Conservation (phyloP, 1,140 invertebrate species). For the Drosophila watanabei region DNA sequence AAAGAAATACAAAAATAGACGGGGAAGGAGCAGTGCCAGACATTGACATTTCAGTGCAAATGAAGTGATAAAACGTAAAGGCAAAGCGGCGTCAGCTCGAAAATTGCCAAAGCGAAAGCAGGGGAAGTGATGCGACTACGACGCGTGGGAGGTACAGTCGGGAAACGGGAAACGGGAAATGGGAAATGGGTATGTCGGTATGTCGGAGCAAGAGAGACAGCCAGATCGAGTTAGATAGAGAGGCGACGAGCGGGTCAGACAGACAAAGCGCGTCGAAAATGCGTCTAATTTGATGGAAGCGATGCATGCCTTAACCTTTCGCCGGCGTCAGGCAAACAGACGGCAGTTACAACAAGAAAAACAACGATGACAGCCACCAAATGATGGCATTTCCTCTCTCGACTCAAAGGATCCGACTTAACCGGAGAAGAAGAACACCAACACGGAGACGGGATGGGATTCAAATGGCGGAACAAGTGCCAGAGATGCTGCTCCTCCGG, state of each 20-base stretch:
- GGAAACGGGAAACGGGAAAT: conserved; percentile 14
- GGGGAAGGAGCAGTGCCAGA: conserved; percentile 40
- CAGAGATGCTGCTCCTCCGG: conserved; percentile 40
- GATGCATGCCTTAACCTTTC: conserved; percentile 51
- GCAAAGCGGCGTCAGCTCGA: conserved; percentile 59
- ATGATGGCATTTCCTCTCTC: conserved; percentile 51
- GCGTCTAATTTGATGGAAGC: conserved; percentile 70
- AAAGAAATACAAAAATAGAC: conserved; percentile 13
- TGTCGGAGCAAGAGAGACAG: conserved; percentile 17
- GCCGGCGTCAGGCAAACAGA: conserved; percentile 48
- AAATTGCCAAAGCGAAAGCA: conserved; percentile 50
- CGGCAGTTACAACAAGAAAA: conserved; percentile 40
- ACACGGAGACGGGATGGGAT: conserved; percentile 21
- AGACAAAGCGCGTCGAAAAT: conserved; percentile 64
- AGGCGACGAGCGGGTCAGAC: conserved; percentile 8
- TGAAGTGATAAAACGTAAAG: conserved; percentile 77
- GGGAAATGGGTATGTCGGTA: too few species aligned
- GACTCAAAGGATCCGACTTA: conserved; percentile 50
- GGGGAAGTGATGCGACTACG: conserved; percentile 10
- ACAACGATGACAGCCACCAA: conserved; percentile 39
- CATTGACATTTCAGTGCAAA: conserved; percentile 77
- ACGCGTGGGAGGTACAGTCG: neutral
- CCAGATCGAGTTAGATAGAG: conserved; percentile 4
- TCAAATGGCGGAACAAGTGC: conserved; percentile 56
- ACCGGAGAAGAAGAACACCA: conserved; percentile 20